Evolutionary conservation across 64 coral and sea anemone genomes (phyloP), one percentile per base, ranked within the genome.

Genomic region (Cladopsammia gracilis): DNA sequence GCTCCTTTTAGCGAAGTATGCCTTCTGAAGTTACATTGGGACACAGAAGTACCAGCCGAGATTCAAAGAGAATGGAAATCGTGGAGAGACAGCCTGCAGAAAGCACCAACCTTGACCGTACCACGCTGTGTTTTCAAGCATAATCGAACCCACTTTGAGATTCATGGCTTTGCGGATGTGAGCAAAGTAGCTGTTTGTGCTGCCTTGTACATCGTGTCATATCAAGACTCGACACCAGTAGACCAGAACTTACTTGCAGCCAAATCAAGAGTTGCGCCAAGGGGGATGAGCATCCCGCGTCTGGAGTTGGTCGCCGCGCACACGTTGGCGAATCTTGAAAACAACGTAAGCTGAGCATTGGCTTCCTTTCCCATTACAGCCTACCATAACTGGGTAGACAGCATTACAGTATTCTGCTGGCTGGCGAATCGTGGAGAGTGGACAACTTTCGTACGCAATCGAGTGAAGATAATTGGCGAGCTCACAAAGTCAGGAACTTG

Each of bases 101-200:
- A n/a, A n/a, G n/a, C n/a, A n/a, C n/a, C n/a, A n/a, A n/a, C n/a
- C n/a, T n/a, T n/a, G n/a, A n/a, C n/a, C n/a, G n/a, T n/a, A n/a
- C n/a, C n/a, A n/a, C n/a, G n/a, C n/a, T n/a, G n/a, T n/a, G n/a
- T n/a, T n/a, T n/a, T n/a, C n/a, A n/a, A n/a, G n/a, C n/a, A n/a
- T n/a, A n/a, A 61, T 19, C 53, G 18, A 5, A 61, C 78, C 3
- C 52, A 86, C 25, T 47, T 87, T 45, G 72, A 86, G 48, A 19
- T 93, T 15, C 91, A 93, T 78, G 91, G 83, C 10, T 93, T 93
- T 62, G 46, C 84, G 14, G 92, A 93, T 93, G 90, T 80, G 18
- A 75, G 90, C 71, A 74, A 86, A 26, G 16, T 42, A 47, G 79
- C 90, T 24, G 90, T 92, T 10, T 93, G 77, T 58, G 77, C 77